Conservation (phyloP, 2,797 vertebrate genomes). For the Gymnopithys bicolor region DNA sequence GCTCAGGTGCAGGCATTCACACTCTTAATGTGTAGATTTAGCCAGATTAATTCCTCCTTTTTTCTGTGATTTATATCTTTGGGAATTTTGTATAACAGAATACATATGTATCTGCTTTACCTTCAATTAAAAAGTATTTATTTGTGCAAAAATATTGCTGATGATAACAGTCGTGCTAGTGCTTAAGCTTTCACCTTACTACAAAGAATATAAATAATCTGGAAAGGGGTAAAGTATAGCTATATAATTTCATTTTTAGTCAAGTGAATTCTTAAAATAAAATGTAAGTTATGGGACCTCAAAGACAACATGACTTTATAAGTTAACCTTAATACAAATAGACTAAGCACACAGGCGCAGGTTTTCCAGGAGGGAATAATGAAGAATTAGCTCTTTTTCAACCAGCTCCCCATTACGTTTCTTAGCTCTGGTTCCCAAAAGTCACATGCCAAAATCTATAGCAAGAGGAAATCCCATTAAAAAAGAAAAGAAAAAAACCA, state of each 20-base stretch:
- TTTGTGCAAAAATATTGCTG: not conserved
- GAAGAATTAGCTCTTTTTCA: not conserved
- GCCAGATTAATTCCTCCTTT: slow-evolving; percentile 7
- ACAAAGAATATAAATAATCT: not conserved
- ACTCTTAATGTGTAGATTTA: not conserved
- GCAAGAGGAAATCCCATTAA: not conserved
- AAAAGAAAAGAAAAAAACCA: not conserved
- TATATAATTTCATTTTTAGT: not conserved
- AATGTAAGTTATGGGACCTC: not conserved
- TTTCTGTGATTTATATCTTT: slow-evolving; percentile 5
- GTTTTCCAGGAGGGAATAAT: not conserved
- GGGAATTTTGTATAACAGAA: slow-evolving; percentile 10
- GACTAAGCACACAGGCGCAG: not conserved
- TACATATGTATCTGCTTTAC: not conserved
- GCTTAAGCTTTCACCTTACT: not conserved
- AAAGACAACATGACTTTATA: not conserved
- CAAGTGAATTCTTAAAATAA: not conserved
- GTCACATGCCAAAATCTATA: not conserved
- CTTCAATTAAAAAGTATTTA: not conserved
- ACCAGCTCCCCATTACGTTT: not conserved
- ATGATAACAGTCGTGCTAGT: not conserved
- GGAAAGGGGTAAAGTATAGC: not conserved
- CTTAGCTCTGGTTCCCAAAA: not conserved
- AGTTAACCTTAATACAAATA: not conserved
- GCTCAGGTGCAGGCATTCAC: not conserved